Conservation (phyloP, 2,797 vertebrate genomes). For the Megaceryle alcyon region DNA sequence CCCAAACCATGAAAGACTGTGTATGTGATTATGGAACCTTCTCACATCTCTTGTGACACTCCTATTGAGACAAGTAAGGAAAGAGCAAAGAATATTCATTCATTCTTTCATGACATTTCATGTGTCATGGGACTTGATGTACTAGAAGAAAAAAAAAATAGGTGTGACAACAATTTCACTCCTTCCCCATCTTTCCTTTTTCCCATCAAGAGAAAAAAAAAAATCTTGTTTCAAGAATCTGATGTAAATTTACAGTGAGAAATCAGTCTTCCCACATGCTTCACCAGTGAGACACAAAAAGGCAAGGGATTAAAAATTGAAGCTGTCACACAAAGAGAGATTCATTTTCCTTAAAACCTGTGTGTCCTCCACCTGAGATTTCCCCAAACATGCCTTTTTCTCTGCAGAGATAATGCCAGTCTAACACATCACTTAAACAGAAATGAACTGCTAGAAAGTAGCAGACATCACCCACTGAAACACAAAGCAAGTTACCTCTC, state of each 20-base stretch:
- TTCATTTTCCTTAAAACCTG: neutral
- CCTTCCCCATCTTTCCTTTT: neutral
- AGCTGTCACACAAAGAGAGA: conserved; percentile 26
- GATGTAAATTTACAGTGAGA: neutral
- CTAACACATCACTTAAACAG: neutral
- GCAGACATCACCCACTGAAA: neutral
- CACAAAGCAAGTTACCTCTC: conserved; percentile 87
- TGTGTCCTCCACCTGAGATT: neutral
- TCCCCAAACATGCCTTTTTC: neutral
- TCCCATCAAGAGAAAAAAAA: neutral
- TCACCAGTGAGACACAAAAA: neutral
- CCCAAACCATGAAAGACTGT: neutral
- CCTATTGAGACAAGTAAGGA: neutral
- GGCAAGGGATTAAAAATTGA: conserved; percentile 30
- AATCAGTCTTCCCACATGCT: neutral
- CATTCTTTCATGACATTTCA: neutral
- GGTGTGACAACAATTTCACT: neutral
- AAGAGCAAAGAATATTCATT: neutral
- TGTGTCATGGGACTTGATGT: neutral
- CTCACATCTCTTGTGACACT: neutral
- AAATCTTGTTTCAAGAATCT: neutral
- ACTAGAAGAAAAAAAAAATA: neutral
- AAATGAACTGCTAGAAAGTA: neutral
- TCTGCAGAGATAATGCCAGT: neutral
- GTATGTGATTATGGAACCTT: neutral